Base-by-base conservation (phyloP, 2,113 vertebrate genomes). In the Stegostoma tigrinum region DNA sequence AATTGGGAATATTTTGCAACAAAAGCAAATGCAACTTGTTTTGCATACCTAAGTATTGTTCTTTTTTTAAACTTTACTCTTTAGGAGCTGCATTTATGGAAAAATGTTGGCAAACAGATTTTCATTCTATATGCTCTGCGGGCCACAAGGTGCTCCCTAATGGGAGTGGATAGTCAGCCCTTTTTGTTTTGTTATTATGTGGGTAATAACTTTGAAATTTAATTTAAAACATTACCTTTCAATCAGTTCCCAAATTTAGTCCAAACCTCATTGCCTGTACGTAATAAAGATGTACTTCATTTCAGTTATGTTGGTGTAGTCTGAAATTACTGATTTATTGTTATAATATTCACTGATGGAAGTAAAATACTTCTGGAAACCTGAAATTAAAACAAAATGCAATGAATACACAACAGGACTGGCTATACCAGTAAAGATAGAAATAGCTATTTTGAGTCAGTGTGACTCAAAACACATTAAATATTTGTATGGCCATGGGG, bases 281-380 rank as follows among this genome's bases (percentile, higher is more conserved):
- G 8, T 75, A 95, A 95, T 95, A 95, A 68, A 95, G 38, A 52
- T 95, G 68, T 30, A 34, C 94, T 94, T 94, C 93, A 95, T 48
- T 72, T 21, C 61, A 17, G 10, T 45, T 70, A 72, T 52, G 45
- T 70, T 17, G 61, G 80, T 83, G 48, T 61, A n/a, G 48, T 61
- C 55, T 90, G 87, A 90, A 90, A 27, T 90, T 90, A 90, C 87
- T 90, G 48, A 27, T 90, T 52, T 45, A 83, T 83, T 83, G 80
- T 30, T 90, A 52, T 34, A 90, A 90, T 90, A 55, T 89, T 14
- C 45, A 48, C 30, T 34, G 55, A 61, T 12, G 7, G 55, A 61
- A 61, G 12, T 12, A 61, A 61, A 12, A 61, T 61, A 61, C 55
- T 61, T 7, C 55, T 61, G 12, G 55, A 61, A 61, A 61, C 55